A percentile compares a stretch with the other conserved stretches of the same genome.
phyloP scores from a whole-genome alignment of 2,797 vertebrate species.

The Bradypodion ventrale region DNA sequence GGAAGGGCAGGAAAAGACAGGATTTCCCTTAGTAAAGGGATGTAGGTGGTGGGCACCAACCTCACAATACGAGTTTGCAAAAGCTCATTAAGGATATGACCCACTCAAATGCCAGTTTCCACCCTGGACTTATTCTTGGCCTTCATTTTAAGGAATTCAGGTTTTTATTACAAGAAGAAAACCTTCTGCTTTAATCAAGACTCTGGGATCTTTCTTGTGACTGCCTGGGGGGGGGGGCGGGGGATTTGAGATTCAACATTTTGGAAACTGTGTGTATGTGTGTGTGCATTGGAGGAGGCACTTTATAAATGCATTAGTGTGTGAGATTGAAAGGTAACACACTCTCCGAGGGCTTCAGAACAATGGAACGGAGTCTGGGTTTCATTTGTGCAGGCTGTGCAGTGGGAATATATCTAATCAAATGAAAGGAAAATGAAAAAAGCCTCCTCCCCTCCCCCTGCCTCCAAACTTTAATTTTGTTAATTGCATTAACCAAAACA shows the following conservation, averaged over 20 bases:
- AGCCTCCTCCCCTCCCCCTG: slow-evolving; percentile 57
- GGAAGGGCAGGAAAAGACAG: rapidly evolving
- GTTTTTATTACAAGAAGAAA: slow-evolving; percentile 54
- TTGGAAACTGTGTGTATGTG: not conserved
- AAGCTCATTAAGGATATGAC: not conserved
- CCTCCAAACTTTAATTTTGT: slow-evolving; percentile 80
- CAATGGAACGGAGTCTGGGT: slow-evolving; percentile 76
- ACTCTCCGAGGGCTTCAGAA: slow-evolving; percentile 74
- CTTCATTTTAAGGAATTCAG: slow-evolving; percentile 18
- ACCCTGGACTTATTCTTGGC: slow-evolving; percentile 38
- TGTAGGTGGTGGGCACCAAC: not conserved
- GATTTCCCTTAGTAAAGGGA: rapidly evolving
- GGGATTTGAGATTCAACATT: not conserved
- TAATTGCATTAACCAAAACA: slow-evolving; percentile 81
- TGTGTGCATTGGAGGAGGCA: not conserved
- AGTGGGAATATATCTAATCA: slow-evolving; percentile 81
- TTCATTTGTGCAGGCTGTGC: slow-evolving; percentile 76
- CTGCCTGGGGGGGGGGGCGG: slow-evolving; percentile 55
- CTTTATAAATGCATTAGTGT: slow-evolving; percentile 78
- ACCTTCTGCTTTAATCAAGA: slow-evolving; percentile 76
- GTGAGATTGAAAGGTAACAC: slow-evolving; percentile 76
- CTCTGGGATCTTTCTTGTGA: slow-evolving; percentile 73
- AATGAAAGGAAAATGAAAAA: slow-evolving; percentile 81
- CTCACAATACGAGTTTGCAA: not conserved
- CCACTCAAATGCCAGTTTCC: slow-evolving; percentile 19